These are phyloP conservation scores for Latrodectus elegans DNA, from an alignment of 2,888 invertebrate species.

Conservation along the genomic window DNA sequence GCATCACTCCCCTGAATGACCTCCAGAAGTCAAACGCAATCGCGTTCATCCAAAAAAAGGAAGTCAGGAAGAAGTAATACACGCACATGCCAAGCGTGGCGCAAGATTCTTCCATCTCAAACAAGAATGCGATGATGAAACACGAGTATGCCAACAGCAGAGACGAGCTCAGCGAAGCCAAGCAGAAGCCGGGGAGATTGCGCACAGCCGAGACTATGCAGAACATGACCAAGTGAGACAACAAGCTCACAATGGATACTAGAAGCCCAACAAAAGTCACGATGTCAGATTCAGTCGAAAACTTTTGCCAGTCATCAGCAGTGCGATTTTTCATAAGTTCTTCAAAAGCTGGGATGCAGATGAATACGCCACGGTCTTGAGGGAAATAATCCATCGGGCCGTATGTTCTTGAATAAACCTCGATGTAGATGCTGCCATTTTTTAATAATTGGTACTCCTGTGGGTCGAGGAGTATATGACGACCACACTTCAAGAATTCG, in stretches of 20 bases:
- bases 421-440: slow-evolving; percentile 32
- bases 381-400: slow-evolving; percentile 24
- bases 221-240: slow-evolving; percentile 77
- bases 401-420: slow-evolving; percentile 22
- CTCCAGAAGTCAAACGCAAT: slow-evolving; percentile 74
- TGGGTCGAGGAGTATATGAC: slow-evolving; percentile 37
- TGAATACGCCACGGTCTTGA: slow-evolving; percentile 36
- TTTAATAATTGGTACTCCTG: slow-evolving; percentile 29
- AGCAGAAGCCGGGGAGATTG: slow-evolving; percentile 73
- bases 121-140: slow-evolving; percentile 72
- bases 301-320: neutral
- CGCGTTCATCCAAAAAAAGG: slow-evolving; percentile 69
- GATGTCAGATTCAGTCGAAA: slow-evolving; percentile 74
- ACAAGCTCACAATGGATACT: slow-evolving; percentile 76
- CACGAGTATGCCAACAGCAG: slow-evolving; percentile 76
- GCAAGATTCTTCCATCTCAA: slow-evolving; percentile 67
- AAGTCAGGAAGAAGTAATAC: slow-evolving; percentile 66
- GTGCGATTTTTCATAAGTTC: slow-evolving; percentile 14
- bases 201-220: slow-evolving; percentile 76
- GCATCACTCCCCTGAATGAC: slow-evolving; percentile 76
- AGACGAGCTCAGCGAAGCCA: slow-evolving; percentile 75
- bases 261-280: slow-evolving; percentile 77
- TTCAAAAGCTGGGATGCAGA: slow-evolving; percentile 43
- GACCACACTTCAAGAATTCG: slow-evolving; percentile 46
- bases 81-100: slow-evolving; percentile 70